Percentiles rank a stretch among this genome's conserved stretches.
Conservation (phyloP, 2,797 vertebrate genomes). For the Epinephelus malabaricus region DNA sequence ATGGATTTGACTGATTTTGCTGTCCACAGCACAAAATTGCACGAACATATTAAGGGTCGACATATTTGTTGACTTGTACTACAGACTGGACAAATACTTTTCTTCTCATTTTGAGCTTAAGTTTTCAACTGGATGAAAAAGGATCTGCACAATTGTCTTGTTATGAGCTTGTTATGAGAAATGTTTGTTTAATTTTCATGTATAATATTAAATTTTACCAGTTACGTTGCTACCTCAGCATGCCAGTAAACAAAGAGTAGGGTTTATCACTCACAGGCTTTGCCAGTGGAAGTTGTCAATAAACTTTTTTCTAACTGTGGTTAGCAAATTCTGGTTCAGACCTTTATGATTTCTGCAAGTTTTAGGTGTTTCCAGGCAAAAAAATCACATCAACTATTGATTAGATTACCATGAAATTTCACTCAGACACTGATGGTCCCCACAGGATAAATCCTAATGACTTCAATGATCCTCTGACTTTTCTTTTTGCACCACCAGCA, state of each 20-base stretch:
- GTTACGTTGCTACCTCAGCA: neutral
- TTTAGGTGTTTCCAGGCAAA: too few relatives aligned
- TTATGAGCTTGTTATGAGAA: neutral
- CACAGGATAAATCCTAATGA: too few relatives aligned
- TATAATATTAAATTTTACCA: neutral
- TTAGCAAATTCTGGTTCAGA: neutral
- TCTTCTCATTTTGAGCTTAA: neutral
- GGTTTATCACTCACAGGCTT: neutral
- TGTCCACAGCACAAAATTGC: constrained; percentile 7
- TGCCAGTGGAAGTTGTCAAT: neutral
- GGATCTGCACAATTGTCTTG: neutral
- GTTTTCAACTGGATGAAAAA: neutral
- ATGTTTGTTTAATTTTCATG: neutral
- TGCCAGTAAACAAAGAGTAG: neutral
- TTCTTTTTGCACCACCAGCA: neutral
- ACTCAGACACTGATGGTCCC: neutral
- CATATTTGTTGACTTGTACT: neutral
- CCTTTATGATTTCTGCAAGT: neutral
- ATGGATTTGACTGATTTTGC: neutral
- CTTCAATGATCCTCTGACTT: neutral
- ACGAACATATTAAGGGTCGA: neutral
- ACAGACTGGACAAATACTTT: neutral
- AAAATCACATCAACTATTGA: neutral
- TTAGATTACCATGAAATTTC: neutral
- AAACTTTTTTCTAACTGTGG: neutral